Conservation (phyloP, 1,140 invertebrate genomes). For the Drosophila hydei region DNA sequence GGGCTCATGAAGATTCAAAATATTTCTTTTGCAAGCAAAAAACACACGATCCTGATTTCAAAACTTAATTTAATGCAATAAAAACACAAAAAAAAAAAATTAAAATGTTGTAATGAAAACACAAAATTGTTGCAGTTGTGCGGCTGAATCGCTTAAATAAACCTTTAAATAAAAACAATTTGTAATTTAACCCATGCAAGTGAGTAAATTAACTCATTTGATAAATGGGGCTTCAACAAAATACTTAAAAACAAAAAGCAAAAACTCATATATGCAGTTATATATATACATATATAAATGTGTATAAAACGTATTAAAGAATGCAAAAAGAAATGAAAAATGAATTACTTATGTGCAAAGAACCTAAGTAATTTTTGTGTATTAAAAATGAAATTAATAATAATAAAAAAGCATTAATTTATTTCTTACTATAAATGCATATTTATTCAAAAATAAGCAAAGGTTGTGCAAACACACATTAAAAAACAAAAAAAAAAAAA, state of each 20-base stretch:
- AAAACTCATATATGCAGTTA: constrained; percentile 75
- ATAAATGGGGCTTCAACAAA: constrained; percentile 37
- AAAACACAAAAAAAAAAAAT: constrained; percentile 29
- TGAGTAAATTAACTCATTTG: constrained; percentile 32
- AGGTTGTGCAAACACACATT: constrained; percentile 82
- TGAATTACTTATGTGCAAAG: constrained; percentile 45
- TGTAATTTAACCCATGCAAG: constrained; percentile 62
- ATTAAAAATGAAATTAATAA: constrained; percentile 64
- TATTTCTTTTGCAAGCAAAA: constrained; percentile 75
- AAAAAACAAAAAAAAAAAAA: constrained; percentile 51
- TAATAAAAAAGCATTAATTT: constrained; percentile 72
- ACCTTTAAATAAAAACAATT: constrained; percentile 57
- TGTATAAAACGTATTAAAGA: constrained; percentile 47
- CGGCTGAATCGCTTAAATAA: constrained; percentile 44
- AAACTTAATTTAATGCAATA: constrained; percentile 14
- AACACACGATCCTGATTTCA: constrained; percentile 34
- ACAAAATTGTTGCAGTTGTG: constrained; percentile 39
- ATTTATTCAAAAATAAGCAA: constrained; percentile 82
- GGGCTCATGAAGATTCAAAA: constrained; percentile 83
- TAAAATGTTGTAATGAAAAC: constrained; percentile 9
- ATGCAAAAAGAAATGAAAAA: constrained; percentile 18
- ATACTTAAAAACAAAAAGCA: constrained; percentile 54
- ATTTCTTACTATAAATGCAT: constrained; percentile 82
- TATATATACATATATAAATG: constrained; percentile 42
- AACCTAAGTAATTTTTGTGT: constrained; percentile 56